Base-by-base conservation (phyloP, 2,797 vertebrate genomes). In the Urocyon cinereoargenteus region DNA sequence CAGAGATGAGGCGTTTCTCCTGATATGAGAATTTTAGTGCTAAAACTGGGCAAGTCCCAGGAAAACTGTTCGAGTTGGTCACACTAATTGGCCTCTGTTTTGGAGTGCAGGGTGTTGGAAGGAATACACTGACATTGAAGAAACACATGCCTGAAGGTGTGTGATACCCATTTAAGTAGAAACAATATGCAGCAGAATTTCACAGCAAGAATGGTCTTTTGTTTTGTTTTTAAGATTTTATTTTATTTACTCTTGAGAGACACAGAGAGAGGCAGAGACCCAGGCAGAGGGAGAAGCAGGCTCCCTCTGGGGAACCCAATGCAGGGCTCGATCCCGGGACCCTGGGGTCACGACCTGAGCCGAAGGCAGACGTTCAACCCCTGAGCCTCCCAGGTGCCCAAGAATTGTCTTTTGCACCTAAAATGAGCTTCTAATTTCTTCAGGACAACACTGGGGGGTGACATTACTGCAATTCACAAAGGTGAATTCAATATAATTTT, bases 401-500 rank as follows among this genome's bases (percentile, higher is more conserved):
- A 91, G 91, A 93, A 93, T 82, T 96, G 86, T 97, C 82, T 96
- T 97, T 96, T 68, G 73, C 10, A 94, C 51, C 75, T 96, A 73
- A 97, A 97, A 97, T 97, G 83, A 78, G 36, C 75, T 97, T 96
- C 95, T 87, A 0, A 31, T 93, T 98, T 97, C 94, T 97, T 97
- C 18, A 64, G 82, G 68, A 97, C 66, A 86, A 3, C 86, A 75
- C 93, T 94, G 95, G 72, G 82, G 92, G 55, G 4, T 45, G 40
- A 97, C 75, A 97, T 78, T 75, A 53, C 53, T 94, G 57, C 51
- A 97, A 88, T 96, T 96, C 96, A 92, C 82, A 93, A 81, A 62
- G 91, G 51, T 85, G 61, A 86, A 91, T 95, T 95, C 72, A 97
- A 53, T 97, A 12, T 95, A 98, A 97, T 98, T 97, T 98, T 57